phyloP scores from a whole-genome alignment of 2,113 vertebrate genomes.

The Malurus melanocephalus region DNA sequence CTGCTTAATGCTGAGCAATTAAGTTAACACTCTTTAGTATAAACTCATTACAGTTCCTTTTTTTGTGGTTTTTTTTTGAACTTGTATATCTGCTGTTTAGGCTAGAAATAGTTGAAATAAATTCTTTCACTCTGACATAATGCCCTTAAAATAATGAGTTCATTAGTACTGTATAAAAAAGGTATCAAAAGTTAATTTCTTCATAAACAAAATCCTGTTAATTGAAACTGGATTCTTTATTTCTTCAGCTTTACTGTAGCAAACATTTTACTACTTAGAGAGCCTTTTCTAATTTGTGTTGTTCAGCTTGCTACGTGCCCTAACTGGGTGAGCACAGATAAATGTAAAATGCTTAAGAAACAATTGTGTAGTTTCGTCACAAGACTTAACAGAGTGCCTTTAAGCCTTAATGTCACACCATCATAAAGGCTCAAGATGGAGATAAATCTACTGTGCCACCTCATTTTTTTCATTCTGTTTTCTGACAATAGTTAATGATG shows the following conservation, averaged over 20 bases:
- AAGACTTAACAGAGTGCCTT: background rate
- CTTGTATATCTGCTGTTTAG: background rate
- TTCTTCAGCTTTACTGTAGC: background rate
- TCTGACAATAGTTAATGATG: background rate
- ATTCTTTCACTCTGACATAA: background rate
- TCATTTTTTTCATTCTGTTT: background rate
- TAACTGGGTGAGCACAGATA: background rate
- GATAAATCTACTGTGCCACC: background rate
- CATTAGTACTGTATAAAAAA: background rate
- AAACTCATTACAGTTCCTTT: background rate
- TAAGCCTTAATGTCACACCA: background rate
- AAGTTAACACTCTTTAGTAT: background rate
- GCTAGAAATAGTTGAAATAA: background rate
- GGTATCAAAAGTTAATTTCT: background rate
- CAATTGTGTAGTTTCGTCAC: background rate
- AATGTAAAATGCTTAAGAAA: background rate
- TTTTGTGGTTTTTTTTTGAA: background rate
- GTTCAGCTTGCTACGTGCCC: background rate
- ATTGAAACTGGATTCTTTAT: background rate
- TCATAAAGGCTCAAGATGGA: background rate
- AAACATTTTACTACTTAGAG: background rate
- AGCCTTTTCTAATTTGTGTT: background rate
- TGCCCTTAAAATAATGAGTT: constrained; percentile 13
- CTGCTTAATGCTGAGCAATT: background rate
- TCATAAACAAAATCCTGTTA: background rate